A percentile compares a stretch with the other conserved stretches of the same genome.
Evolutionary conservation across 2,797 vertebrate genomes (phyloP).

Genomic region (Chrysocyon brachyurus): DNA sequence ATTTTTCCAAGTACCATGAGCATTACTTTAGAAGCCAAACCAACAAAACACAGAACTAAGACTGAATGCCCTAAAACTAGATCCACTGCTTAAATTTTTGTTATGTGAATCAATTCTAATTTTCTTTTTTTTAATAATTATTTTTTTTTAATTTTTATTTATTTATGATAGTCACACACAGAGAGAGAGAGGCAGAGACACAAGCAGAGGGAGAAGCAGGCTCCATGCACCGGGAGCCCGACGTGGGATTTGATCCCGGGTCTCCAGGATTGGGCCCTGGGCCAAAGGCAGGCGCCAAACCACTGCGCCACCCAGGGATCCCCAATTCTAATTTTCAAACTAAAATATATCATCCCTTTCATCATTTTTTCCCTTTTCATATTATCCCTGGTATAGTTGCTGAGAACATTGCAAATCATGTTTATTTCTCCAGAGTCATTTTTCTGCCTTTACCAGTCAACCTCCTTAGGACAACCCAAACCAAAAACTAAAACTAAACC

Average conservation of each 20-base stretch:
- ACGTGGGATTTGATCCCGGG: no score
- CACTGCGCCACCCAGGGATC: no score
- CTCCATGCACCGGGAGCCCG: no score
- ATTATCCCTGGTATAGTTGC: neutral
- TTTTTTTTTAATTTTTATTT: no score
- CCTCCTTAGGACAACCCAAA: neutral
- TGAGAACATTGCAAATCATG: neutral
- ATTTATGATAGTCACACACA: no score
- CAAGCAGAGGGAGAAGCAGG: no score
- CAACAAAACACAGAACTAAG: neutral
- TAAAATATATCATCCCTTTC: neutral
- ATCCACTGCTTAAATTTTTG: neutral
- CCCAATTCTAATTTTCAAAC: constrained; percentile 18
- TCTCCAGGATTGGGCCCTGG: no score
- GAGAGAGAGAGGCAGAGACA: no score
- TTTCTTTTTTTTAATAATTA: no score
- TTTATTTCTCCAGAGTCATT: neutral
- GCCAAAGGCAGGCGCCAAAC: no score
- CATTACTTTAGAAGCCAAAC: constrained; percentile 25
- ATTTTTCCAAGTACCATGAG: neutral
- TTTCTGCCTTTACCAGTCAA: neutral
- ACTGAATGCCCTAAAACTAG: neutral
- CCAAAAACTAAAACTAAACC: neutral
- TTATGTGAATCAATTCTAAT: neutral
- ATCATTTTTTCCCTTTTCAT: neutral